Conservation (phyloP, 2,888 invertebrate genomes). For the Coelogynopora nodosa region DNA sequence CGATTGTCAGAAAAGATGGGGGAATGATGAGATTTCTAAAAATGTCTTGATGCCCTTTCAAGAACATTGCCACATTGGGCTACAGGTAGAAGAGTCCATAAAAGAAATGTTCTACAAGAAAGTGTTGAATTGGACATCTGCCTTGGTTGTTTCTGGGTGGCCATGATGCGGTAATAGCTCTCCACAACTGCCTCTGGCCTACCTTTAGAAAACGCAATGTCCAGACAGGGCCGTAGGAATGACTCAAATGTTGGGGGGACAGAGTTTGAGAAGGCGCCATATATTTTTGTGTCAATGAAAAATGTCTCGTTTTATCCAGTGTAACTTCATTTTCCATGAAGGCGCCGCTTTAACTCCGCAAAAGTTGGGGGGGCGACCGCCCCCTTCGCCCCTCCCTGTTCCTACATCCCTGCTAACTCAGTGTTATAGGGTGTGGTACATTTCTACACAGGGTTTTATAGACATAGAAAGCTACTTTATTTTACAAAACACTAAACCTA, state of each 20-base stretch:
- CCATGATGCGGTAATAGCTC: not conserved
- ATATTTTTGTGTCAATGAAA: not conserved
- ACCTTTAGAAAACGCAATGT: not conserved
- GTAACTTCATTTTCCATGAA: not conserved
- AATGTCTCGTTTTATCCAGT: not conserved
- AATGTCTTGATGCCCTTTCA: not conserved
- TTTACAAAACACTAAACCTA: too few species aligned
- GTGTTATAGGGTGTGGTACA: too few species aligned
- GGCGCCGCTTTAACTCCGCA: not conserved
- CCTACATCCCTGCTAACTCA: not conserved
- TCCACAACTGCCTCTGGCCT: not conserved
- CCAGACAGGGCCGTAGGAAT: conserved; percentile 8
- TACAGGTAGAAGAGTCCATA: not conserved
- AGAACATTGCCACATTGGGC: not conserved
- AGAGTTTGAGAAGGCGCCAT: conserved; percentile 23
- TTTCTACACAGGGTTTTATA: too few species aligned
- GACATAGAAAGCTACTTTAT: too few species aligned
- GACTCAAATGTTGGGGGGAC: conserved; percentile 29
- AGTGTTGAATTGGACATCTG: not conserved
- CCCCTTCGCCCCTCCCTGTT: not conserved
- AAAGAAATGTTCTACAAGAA: not conserved
- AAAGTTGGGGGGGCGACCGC: not conserved
- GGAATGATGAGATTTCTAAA: not conserved
- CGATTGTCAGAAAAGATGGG: not conserved
- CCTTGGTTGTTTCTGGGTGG: not conserved